These are phyloP conservation scores for Xanthia icteritia DNA, from an alignment of 2,888 invertebrate genomes.

Conservation along the genomic window DNA sequence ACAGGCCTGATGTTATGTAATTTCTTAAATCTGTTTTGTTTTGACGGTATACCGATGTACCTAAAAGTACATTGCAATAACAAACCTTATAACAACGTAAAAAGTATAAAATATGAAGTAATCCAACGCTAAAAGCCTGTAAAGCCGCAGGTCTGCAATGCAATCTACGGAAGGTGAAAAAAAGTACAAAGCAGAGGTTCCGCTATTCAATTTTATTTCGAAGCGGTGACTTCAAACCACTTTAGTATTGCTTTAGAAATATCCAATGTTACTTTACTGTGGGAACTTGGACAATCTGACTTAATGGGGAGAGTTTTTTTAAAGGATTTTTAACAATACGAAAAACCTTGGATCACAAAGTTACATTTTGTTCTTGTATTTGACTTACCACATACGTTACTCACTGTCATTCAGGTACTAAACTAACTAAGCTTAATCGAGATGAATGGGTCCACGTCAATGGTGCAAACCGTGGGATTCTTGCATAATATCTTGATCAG, in stretches of 20 bases:
- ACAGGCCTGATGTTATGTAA: too few species aligned
- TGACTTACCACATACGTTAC: background rate
- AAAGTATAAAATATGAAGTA: conserved; percentile 21
- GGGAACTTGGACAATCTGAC: conserved; percentile 11
- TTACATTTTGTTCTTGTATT: too few species aligned
- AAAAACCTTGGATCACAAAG: background rate
- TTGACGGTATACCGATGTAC: too few species aligned
- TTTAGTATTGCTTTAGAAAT: conserved; percentile 58
- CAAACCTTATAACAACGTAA: background rate
- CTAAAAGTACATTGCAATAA: too few species aligned
- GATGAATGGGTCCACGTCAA: background rate
- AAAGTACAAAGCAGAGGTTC: conserved; percentile 44
- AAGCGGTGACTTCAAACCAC: conserved; percentile 56
- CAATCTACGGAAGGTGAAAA: conserved; percentile 57
- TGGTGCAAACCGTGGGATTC: background rate
- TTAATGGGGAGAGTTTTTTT: conserved; percentile 5
- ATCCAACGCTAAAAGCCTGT: conserved; percentile 36
- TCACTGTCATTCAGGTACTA: too few species aligned
- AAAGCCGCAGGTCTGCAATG: conserved; percentile 39
- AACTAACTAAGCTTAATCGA: background rate
- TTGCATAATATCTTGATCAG: background rate
- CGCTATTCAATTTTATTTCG: conserved; percentile 66
- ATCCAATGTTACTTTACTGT: conserved; percentile 36
- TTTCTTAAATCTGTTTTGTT: too few species aligned
- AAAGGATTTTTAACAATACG: background rate